Evolutionary conservation across 2,113 vertebrate species (phyloP).

Genomic region (Rhynchopsitta pachyrhyncha): DNA sequence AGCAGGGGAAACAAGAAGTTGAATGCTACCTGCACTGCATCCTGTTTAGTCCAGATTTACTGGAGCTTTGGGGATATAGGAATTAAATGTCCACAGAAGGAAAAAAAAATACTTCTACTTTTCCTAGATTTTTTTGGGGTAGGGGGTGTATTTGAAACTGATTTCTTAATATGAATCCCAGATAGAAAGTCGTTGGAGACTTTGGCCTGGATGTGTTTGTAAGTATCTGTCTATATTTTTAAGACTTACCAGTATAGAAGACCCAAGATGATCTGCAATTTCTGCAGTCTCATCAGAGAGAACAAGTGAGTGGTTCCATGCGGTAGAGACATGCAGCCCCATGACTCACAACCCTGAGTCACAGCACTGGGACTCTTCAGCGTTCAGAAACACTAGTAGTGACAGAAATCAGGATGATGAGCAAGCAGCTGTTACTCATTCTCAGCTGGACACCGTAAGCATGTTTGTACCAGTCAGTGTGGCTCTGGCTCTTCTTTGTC

Average conservation of each 20-base stretch:
- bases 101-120: background rate
- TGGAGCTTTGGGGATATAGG: background rate
- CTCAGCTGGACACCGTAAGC: constrained; percentile 63
- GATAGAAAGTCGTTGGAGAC: background rate
- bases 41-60: background rate
- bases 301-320: constrained; percentile 53
- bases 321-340: constrained; percentile 36
- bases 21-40: background rate
- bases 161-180: background rate
- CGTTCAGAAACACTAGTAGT: constrained; percentile 50
- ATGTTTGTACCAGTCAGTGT: constrained; percentile 37
- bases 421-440: constrained; percentile 69
- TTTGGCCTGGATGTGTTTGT: constrained; percentile 14
- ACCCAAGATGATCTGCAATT: constrained; percentile 52
- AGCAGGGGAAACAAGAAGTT: background rate
- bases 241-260: background rate
- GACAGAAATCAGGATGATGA: constrained; percentile 65
- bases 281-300: constrained; percentile 58
- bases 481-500: constrained; percentile 36
- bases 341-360: constrained; percentile 71
- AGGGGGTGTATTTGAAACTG: background rate
- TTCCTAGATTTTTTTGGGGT: background rate
- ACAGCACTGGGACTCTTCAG: constrained; percentile 50
- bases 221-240: constrained; percentile 38
- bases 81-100: background rate